Evolutionary conservation across 2,797 vertebrate genomes (phyloP), one percentile per base, ranked within the genome.

Genomic region (Acanthopagrus latus): DNA sequence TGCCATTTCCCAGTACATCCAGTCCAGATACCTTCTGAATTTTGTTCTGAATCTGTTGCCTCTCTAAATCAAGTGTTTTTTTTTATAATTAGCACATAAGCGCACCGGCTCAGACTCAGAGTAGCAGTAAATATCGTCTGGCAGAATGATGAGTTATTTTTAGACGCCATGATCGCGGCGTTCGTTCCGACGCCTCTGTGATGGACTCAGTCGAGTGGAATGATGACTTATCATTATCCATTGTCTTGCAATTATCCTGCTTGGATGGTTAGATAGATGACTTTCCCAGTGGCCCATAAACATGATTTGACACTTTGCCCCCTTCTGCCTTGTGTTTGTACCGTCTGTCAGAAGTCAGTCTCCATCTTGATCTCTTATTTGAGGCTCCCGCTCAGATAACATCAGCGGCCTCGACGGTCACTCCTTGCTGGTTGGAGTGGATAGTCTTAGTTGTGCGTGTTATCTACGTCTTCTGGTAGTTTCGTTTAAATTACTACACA

Each of bases 161-260:
- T 83, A 86, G 81, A 81, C 0, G 1, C 43, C 23, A 64, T 60
- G 47, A 76, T 68, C 1, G 10, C 20, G 54, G 59, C n/a, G 11
- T 75, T 48, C 23, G 41, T 51, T 41, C 76, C 55, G 18, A 86
- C 77, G 65, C 64, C 80, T 70, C 76, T 63, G 64, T 80, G 82
- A 89, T 87, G 71, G 88, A 85, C 86, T 88, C 81, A 89, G 71
- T 83, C 82, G 76, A 80, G 80, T 64, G 76, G 84, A 92, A 91
- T 88, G 82, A 93, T 86, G 89, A 85, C 79, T 85, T 84, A 86
- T 88, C 86, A 88, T 91, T 83, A 85, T 78, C 71, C 74, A 71
- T 74, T 78, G 72, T 74, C 57, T 85, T 88, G 75, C 71, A 82
- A 69, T 95, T 90, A 91, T 83, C 51, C 82, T 71, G 63, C 76